Conservation (phyloP, 1,140 invertebrate species). For the Ladona fulva region DNA sequence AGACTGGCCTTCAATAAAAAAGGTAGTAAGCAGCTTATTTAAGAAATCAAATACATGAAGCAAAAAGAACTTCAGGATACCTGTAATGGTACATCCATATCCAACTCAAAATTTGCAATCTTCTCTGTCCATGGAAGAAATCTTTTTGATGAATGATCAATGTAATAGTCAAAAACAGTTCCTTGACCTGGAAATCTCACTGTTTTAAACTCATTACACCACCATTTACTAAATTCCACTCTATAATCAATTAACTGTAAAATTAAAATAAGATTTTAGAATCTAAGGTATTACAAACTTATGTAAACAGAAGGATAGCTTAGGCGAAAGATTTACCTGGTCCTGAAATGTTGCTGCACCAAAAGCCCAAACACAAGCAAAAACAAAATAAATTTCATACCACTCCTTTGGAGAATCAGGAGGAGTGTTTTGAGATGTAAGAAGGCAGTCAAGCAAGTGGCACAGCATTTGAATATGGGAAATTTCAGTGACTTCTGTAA, state of each 20-base stretch:
- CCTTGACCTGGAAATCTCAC: constrained; percentile 75
- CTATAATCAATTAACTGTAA: constrained; percentile 68
- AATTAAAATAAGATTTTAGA: constrained; percentile 9
- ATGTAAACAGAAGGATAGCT: neutral
- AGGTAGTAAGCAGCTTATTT: too few species aligned
- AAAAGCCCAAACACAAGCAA: constrained; percentile 87
- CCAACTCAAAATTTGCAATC: constrained; percentile 66
- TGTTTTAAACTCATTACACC: constrained; percentile 78
- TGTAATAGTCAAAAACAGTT: constrained; percentile 85
- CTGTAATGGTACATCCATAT: constrained; percentile 78
- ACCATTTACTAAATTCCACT: constrained; percentile 91
- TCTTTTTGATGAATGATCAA: constrained; percentile 75
- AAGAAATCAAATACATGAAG: neutral
- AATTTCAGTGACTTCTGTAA: constrained; percentile 84
- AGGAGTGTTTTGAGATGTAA: constrained; percentile 70
- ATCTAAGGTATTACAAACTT: neutral
- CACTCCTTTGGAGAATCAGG: constrained; percentile 82
- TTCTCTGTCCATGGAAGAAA: constrained; percentile 79
- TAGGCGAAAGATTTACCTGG: constrained; percentile 38
- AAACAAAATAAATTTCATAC: constrained; percentile 92
- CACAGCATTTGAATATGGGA: constrained; percentile 87
- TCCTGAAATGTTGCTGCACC: constrained; percentile 86
- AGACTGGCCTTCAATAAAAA: constrained; percentile 51
- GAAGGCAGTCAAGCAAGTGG: constrained; percentile 74
- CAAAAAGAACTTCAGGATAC: constrained; percentile 36